Conservation (phyloP, 2,888 invertebrate genomes). For the Limnephilus rhombicus region DNA sequence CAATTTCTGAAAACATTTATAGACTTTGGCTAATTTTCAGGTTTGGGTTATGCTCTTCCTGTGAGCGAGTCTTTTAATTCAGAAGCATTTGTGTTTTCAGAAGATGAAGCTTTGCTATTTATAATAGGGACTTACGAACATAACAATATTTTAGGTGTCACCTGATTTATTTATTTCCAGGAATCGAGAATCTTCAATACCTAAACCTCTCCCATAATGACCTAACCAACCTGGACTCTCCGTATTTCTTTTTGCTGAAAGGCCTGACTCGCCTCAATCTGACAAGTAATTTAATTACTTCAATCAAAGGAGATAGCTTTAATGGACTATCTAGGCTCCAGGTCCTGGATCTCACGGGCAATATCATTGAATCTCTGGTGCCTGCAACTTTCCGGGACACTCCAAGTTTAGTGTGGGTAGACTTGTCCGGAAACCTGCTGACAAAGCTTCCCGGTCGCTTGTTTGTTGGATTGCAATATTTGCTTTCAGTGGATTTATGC, state of each 20-base stretch:
- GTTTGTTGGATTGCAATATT: conserved; percentile 36
- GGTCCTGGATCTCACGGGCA: conserved; percentile 51
- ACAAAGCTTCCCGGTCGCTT: conserved; percentile 37
- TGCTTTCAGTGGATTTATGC: conserved; percentile 49
- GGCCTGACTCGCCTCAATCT: conserved; percentile 55
- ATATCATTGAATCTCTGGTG: conserved; percentile 52
- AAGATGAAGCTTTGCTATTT: neutral
- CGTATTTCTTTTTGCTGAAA: conserved; percentile 47
- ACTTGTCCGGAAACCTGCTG: conserved; percentile 55
- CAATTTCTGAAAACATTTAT: neutral
- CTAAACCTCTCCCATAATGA: conserved; percentile 58
- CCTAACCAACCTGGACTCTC: conserved; percentile 37
- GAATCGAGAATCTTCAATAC: conserved; percentile 50
- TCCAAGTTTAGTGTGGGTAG: conserved; percentile 35
- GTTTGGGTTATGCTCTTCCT: neutral
- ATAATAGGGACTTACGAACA: neutral
- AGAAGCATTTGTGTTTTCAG: neutral
- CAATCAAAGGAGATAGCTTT: conserved; percentile 35
- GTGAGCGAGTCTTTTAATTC: neutral
- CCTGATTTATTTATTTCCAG: conserved; percentile 42
- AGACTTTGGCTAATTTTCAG: neutral
- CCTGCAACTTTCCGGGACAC: conserved; percentile 44
- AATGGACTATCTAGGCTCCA: conserved; percentile 49
- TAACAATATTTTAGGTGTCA: neutral
- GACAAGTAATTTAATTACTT: conserved; percentile 52